Conservation (phyloP, 1,140 invertebrate species). For the Trialeurodes vaporariorum region DNA sequence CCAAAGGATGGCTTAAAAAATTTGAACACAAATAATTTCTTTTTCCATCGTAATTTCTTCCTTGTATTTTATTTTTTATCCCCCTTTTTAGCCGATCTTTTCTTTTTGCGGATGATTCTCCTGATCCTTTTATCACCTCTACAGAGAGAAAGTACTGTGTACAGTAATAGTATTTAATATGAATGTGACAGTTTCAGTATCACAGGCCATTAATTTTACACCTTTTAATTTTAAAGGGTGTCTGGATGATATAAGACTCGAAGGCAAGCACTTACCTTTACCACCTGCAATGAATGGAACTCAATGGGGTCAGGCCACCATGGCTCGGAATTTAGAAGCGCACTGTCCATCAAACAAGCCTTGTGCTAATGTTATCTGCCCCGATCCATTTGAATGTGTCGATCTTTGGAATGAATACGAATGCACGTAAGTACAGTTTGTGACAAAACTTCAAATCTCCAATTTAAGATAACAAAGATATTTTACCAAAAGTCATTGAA, state of each 20-base stretch:
- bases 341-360: slow-evolving; percentile 90
- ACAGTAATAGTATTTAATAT: no score
- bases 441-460: no score
- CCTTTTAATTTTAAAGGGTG: slow-evolving; percentile 43
- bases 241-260: slow-evolving; percentile 72
- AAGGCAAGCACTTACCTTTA: slow-evolving; percentile 81
- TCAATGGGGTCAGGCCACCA: slow-evolving; percentile 87
- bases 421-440: slow-evolving; percentile 69
- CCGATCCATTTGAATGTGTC: slow-evolving; percentile 86
- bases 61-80: no score
- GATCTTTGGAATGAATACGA: slow-evolving; percentile 95
- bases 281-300: slow-evolving; percentile 87
- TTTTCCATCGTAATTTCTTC: no score
- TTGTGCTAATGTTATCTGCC: slow-evolving; percentile 81
- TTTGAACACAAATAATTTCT: no score
- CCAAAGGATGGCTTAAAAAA: no score
- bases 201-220: not conserved
- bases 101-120: no score
- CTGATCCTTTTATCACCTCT: no score
- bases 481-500: no score
- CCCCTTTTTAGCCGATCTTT: no score
- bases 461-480: no score
- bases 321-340: slow-evolving; percentile 76
- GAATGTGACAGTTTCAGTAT: not conserved
- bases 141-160: no score